A percentile compares a stretch with the other conserved stretches of the same genome.
Evolutionary conservation across 2,797 vertebrate species (phyloP).

Genomic region (Synaphobranchus kaupii): DNA sequence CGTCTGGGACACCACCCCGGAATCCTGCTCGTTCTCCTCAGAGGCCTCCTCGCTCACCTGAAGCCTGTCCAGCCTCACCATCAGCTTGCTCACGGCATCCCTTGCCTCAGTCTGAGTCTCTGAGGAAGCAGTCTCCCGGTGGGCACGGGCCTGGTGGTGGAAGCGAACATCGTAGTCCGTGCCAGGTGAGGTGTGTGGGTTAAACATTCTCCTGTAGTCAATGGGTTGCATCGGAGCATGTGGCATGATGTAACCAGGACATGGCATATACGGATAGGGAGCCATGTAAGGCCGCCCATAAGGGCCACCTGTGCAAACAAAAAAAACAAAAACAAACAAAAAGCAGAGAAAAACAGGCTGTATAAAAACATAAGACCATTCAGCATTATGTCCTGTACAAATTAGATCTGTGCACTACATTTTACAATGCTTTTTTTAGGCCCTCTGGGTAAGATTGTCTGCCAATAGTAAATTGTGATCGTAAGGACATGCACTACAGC

Average conservation of each 20-base stretch:
- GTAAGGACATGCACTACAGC: background rate
- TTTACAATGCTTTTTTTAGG: background rate
- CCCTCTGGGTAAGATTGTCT: background rate
- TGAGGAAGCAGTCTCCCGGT: slow-evolving; percentile 49
- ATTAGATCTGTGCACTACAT: background rate
- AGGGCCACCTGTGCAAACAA: slow-evolving; percentile 41
- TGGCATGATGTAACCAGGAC: slow-evolving; percentile 56
- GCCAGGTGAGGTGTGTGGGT: slow-evolving; percentile 42
- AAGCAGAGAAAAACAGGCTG: no score
- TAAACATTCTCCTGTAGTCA: slow-evolving; percentile 53
- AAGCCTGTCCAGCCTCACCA: slow-evolving; percentile 43
- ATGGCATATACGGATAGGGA: slow-evolving; percentile 57
- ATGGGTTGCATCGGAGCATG: slow-evolving; percentile 57
- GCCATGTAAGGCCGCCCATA: slow-evolving; percentile 51
- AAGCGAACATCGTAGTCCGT: slow-evolving; percentile 48
- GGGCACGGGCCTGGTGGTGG: slow-evolving; percentile 42
- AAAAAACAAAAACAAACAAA: background rate
- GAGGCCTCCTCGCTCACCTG: slow-evolving; percentile 38
- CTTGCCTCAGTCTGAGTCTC: slow-evolving; percentile 59
- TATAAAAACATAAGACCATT: background rate
- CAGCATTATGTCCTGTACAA: background rate
- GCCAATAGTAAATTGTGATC: background rate
- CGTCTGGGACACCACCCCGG: slow-evolving; percentile 40
- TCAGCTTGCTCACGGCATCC: slow-evolving; percentile 49
- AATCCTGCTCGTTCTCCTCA: slow-evolving; percentile 34